Conservation (phyloP, 1,140 invertebrate species). For the Pachypeltis micranthus region DNA sequence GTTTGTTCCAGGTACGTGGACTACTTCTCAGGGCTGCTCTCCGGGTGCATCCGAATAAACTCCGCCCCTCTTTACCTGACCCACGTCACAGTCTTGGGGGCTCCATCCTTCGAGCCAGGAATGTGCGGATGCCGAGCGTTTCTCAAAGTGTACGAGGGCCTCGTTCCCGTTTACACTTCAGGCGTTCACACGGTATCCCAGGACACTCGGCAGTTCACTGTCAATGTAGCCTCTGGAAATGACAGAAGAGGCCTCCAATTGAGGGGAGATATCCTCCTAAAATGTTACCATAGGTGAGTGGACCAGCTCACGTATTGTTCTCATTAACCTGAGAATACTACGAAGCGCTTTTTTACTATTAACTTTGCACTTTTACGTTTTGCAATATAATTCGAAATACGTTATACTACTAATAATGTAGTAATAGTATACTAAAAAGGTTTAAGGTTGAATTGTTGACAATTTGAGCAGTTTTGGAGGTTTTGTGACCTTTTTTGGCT, state of each 20-base stretch:
- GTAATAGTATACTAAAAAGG: too few species aligned
- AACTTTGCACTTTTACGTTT: too few species aligned
- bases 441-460: too few species aligned
- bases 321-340: too few species aligned
- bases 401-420: too few species aligned
- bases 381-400: too few species aligned
- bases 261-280: constrained; percentile 77
- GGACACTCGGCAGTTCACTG: constrained; percentile 50
- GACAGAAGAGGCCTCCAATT: constrained; percentile 58
- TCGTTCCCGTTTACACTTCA: constrained; percentile 77
- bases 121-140: constrained; percentile 62
- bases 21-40: constrained; percentile 80
- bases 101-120: constrained; percentile 57
- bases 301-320: too few species aligned
- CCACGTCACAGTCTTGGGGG: constrained; percentile 71
- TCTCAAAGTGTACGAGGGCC: constrained; percentile 71
- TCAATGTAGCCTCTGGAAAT: constrained; percentile 46
- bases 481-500: too few species aligned
- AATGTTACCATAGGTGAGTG: constrained; percentile 66
- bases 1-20: constrained; percentile 59
- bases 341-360: too few species aligned
- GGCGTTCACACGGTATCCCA: constrained; percentile 57
- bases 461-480: too few species aligned
- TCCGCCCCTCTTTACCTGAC: constrained; percentile 73
- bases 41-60: constrained; percentile 75